Evolutionary conservation across 2,797 vertebrate species (phyloP).

Genomic region (Neopelma chrysocephalum): DNA sequence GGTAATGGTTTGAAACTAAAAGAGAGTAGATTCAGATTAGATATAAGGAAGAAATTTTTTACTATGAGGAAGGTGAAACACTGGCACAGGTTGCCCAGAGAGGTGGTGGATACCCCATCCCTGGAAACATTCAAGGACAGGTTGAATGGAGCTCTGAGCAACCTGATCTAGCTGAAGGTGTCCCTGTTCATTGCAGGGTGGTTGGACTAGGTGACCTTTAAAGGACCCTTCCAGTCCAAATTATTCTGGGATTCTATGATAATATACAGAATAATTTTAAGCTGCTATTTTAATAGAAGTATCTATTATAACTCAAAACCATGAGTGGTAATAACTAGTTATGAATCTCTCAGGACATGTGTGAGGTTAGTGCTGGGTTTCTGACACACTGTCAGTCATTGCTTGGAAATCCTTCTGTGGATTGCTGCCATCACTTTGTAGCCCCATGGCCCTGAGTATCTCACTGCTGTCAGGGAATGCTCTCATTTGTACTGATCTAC

Average conservation of each 20-base stretch:
- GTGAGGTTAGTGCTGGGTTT: neutral
- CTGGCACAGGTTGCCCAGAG: neutral
- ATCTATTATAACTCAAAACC: neutral
- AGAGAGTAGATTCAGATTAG: neutral
- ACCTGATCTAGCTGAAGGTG: neutral
- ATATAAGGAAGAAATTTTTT: neutral
- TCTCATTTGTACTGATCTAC: neutral
- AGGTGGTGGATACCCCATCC: neutral
- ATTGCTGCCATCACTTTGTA: neutral
- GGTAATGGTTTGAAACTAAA: neutral
- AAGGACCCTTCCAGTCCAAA: neutral
- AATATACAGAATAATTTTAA: neutral
- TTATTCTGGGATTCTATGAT: neutral
- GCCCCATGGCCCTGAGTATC: rapidly evolving
- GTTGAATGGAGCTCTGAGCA: neutral
- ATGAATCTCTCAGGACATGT: neutral
- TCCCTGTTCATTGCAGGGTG: neutral
- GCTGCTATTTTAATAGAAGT: neutral
- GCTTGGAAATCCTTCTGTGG: neutral
- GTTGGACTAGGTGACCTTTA: neutral
- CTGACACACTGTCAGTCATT: neutral
- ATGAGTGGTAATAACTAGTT: neutral
- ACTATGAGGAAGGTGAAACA: neutral
- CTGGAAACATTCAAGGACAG: neutral
- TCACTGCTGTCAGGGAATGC: neutral